These are phyloP conservation scores for Glyptemys insculpta DNA, from an alignment of 2,797 vertebrate genomes.

Conservation along the genomic window DNA sequence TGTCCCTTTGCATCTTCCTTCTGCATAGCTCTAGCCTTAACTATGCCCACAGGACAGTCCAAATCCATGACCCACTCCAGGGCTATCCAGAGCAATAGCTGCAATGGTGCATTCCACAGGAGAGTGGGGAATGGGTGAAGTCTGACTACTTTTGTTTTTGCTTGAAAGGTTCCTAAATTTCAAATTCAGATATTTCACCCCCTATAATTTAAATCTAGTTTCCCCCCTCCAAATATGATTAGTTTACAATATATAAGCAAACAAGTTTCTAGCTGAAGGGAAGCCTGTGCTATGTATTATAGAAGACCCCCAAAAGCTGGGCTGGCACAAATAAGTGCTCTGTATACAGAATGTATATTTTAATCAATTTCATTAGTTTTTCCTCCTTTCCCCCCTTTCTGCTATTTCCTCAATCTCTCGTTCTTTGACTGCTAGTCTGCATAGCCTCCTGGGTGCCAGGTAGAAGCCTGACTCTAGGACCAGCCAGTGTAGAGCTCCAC, in stretches of 20 bases:
- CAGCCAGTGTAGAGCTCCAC: too few relatives aligned
- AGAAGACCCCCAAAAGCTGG: neutral
- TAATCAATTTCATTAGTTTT: neutral
- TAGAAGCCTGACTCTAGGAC: too few relatives aligned
- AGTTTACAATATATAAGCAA: neutral
- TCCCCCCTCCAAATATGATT: neutral
- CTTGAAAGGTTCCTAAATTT: too few relatives aligned
- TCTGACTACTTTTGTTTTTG: too few relatives aligned
- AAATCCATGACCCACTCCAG: neutral
- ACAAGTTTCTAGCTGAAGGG: neutral
- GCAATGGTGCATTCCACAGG: too few relatives aligned
- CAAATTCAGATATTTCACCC: too few relatives aligned
- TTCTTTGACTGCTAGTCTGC: too few relatives aligned
- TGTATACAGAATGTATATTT: neutral
- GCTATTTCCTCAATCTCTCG: neutral
- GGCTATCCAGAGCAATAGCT: too few relatives aligned
- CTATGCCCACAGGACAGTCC: neutral
- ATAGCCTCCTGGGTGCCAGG: too few relatives aligned
- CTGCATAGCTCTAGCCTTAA: neutral
- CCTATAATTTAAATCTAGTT: too few relatives aligned
- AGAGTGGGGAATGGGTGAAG: too few relatives aligned
- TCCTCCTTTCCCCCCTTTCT: neutral
- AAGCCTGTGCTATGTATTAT: neutral
- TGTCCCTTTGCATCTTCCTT: rapidly evolving
- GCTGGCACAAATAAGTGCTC: neutral